Base-by-base conservation (phyloP, 2,888 invertebrate species). In the Campaea margaritaria region DNA sequence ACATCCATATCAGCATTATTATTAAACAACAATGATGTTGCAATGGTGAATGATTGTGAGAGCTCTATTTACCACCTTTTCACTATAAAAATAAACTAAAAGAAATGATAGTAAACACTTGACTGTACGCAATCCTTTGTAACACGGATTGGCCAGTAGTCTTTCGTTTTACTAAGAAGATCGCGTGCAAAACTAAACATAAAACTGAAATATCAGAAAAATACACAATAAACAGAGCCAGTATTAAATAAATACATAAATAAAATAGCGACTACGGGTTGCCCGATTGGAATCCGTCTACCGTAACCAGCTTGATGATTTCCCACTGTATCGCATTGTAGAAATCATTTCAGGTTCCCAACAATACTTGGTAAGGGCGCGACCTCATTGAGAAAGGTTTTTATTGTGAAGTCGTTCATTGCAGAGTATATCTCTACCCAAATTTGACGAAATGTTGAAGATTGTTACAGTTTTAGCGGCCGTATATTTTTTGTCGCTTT, bases 401-500 rank as follows among this genome's bases (percentile, higher is more conserved):
- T 74, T 73, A 75, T 72, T 76, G 74, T 77, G 70, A 72, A 69
- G 68, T 74, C 69, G 69, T 65, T 70, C 67, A 73, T 72, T 74
- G 69, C 63, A 55, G 64, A 42, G 73, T 72, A 76, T 21, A 21
- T 5, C 21, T 21, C 2, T 21, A 79, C 75, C 65, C 70, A 67
- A 63, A 62, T 54, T 47, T 50, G 56, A 51, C 31, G 71, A 73
- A 77, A 66, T 72, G 67, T 68, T 67, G 49, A 69, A 68, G 65
- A 67, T 60, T 61, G 69, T 69, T 69, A 66, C 46, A 44, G 58
- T 63, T 60, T 59, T 15, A 64, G 52, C 50, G 59, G 46, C 56
- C 58, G 60, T 65, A 60, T 80, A 72, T 74, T 78, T 76, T 73
- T 73, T 72, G 74, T 67, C 73, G 57, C 57, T 78, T 67, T 83